These are phyloP conservation scores for Sinhomidia bicolor DNA, from an alignment of 2,888 invertebrate genomes.

Conservation along the genomic window DNA sequence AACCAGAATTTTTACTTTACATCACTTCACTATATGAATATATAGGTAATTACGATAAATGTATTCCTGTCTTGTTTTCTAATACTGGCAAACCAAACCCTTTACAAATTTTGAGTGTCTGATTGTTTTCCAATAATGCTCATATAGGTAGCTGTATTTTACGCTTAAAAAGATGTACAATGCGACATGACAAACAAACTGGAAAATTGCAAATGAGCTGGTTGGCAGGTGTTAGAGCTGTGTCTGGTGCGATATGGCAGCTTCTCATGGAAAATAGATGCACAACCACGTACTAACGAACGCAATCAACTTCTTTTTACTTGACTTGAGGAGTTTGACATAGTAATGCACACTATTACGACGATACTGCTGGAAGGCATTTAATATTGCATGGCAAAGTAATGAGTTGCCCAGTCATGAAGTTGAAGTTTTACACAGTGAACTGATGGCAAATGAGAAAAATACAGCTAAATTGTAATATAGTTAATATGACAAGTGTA, in stretches of 20 bases:
- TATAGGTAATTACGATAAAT: no score
- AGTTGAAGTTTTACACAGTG: background rate
- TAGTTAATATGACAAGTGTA: background rate
- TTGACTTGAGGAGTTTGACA: constrained; percentile 11
- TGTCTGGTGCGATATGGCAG: constrained; percentile 33
- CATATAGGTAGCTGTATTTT: no score
- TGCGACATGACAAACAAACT: background rate
- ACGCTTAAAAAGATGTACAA: no score
- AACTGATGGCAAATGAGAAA: background rate
- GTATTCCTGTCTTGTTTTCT: no score
- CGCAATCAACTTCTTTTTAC: constrained; percentile 22
- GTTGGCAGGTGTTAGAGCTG: background rate
- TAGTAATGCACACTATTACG: constrained; percentile 17
- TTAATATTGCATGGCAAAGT: background rate
- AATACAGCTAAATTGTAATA: background rate
- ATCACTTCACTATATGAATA: no score
- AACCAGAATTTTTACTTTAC: no score
- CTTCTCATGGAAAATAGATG: constrained; percentile 36
- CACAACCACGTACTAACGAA: constrained; percentile 19
- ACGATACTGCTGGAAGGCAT: constrained; percentile 35
- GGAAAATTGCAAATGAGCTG: constrained; percentile 8
- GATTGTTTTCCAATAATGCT: constrained; percentile 16
- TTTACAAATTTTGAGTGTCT: constrained; percentile 34
- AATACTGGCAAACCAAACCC: background rate
- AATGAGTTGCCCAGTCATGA: constrained; percentile 52